These are phyloP conservation scores for Diloba caeruleocephala DNA, from an alignment of 2,888 invertebrate genomes.

Conservation along the genomic window DNA sequence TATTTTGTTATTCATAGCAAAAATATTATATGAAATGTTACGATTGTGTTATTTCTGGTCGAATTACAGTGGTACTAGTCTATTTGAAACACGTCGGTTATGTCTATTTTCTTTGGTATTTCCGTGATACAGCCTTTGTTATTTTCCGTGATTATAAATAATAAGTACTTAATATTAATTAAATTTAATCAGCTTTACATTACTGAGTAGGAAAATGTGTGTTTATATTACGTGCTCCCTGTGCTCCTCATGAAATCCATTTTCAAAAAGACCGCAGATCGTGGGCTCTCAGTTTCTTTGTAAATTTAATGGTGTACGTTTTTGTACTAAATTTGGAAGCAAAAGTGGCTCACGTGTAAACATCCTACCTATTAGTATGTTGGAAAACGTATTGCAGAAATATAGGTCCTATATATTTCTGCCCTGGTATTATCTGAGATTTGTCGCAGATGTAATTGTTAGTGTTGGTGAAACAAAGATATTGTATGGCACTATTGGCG, in stretches of 20 bases:
- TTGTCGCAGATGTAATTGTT: conserved; percentile 65
- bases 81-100: too few relatives aligned
- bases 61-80: too few relatives aligned
- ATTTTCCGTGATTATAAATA: too few relatives aligned
- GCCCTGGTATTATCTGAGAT: conserved; percentile 61
- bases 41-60: neutral
- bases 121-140: neutral
- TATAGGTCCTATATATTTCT: conserved; percentile 76
- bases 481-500: too few relatives aligned
- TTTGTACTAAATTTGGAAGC: conserved; percentile 64
- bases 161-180: too few relatives aligned
- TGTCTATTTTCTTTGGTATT: too few relatives aligned
- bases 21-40: neutral
- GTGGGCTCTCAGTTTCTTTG: conserved; percentile 60
- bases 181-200: conserved; percentile 1
- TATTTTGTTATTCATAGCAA: neutral
- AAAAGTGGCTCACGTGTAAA: conserved; percentile 56
- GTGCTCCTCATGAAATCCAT: conserved; percentile 26
- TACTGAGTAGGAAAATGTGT: too few relatives aligned
- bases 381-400: conserved; percentile 69
- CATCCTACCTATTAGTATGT: conserved; percentile 65
- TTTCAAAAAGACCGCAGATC: conserved; percentile 39
- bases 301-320: conserved; percentile 61
- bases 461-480: conserved; percentile 57
- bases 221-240: too few relatives aligned